These are phyloP conservation scores for Chelon auratus DNA, from an alignment of 2,797 vertebrate genomes.

Conservation along the genomic window DNA sequence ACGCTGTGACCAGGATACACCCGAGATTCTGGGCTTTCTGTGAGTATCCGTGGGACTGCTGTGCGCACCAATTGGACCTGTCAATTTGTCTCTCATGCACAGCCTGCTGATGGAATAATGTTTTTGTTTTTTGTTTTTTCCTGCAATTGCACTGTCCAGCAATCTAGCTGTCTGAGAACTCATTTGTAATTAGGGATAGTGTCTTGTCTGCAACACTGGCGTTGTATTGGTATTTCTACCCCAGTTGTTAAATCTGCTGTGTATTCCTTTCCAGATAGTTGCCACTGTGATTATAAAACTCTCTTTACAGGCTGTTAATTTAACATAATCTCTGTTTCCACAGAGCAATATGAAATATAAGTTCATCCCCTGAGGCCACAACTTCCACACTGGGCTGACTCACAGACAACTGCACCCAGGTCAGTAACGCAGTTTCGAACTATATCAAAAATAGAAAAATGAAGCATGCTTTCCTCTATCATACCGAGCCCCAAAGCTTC, in stretches of 20 bases:
- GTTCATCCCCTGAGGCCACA: constrained; percentile 66
- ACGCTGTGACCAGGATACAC: constrained; percentile 57
- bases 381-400: constrained; percentile 68
- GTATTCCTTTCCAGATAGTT: constrained; percentile 26
- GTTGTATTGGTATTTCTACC: constrained; percentile 3
- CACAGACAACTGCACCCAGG: constrained; percentile 70
- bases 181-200: constrained; percentile 32
- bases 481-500: neutral
- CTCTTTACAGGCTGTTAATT: constrained; percentile 26
- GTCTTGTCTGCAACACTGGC: constrained; percentile 21
- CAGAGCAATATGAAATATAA: constrained; percentile 66
- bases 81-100: constrained; percentile 41
- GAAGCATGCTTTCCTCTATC: neutral
- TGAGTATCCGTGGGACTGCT: constrained; percentile 67
- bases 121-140: neutral
- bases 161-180: constrained; percentile 20
- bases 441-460: constrained; percentile 28
- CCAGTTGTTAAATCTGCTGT: constrained; percentile 22
- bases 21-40: constrained; percentile 57
- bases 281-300: constrained; percentile 26
- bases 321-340: constrained; percentile 42
- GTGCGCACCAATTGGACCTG: constrained; percentile 65
- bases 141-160: constrained; percentile 41
- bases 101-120: constrained; percentile 41
- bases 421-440: constrained; percentile 60